These are phyloP conservation scores for Ochropacha duplaris DNA, from an alignment of 2,888 invertebrate species.

Conservation along the genomic window DNA sequence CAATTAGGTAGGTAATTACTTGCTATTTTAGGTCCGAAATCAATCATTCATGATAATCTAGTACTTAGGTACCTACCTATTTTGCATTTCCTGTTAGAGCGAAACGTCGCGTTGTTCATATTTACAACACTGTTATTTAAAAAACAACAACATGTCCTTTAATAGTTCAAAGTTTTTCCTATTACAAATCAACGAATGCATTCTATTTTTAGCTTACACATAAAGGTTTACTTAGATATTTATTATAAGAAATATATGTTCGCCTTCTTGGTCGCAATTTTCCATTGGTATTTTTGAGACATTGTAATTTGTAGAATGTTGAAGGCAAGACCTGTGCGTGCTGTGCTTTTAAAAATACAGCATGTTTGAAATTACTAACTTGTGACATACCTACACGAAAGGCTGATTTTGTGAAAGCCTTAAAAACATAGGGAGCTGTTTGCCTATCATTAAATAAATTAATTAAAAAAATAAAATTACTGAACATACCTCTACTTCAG, in stretches of 20 bases:
- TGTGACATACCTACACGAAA: not conserved
- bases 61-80: too few relatives aligned
- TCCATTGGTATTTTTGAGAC: not conserved
- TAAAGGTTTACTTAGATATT: not conserved
- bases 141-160: too few relatives aligned
- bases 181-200: not conserved
- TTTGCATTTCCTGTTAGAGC: too few relatives aligned
- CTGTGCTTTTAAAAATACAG: not conserved
- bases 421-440: too few relatives aligned
- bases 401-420: not conserved
- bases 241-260: conserved; percentile 13
- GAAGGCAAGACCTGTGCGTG: not conserved
- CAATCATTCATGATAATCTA: too few relatives aligned
- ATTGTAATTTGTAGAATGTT: not conserved
- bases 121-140: too few relatives aligned
- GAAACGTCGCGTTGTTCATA: too few relatives aligned
- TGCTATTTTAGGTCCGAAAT: too few relatives aligned
- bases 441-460: not conserved
- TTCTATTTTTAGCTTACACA: not conserved
- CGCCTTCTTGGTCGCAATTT: conserved; percentile 58
- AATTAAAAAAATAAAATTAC: not conserved
- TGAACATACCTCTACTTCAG: conserved; percentile 49
- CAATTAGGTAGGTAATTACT: too few relatives aligned
- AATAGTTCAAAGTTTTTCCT: too few relatives aligned
- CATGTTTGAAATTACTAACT: not conserved